Base-by-base conservation (phyloP, 2,888 invertebrate species). In the Ophion costatus region DNA sequence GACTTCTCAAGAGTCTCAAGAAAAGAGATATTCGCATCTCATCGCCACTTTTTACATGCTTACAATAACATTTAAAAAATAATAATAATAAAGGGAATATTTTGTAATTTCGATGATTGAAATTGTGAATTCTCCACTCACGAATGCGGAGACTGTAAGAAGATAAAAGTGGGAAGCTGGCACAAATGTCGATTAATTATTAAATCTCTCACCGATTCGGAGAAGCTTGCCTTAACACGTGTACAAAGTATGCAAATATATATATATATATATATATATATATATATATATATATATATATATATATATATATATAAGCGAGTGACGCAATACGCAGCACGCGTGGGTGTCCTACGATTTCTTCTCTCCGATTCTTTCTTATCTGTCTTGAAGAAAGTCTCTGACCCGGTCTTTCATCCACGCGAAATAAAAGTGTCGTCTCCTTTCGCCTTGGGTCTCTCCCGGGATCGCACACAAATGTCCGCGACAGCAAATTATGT, bases 331-430 rank as follows among this genome's bases (percentile, higher is more conserved):
- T 61, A 74, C 17, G 6, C 10, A 61, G 24, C 74, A 61, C 74
- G 74, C 45, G 74, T 61, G 74, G 61, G 45, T 17, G 61, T 61
- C 42, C 14, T 38, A 42, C 59, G 74, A 74, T 74, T 61, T 74
- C 45, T 61, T 74, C 74, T 56, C 61, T 61, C 61, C 22, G 20
- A 24, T 74, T 61, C 42, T 33, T 74, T 63, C n/a, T 45, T 61
- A 20, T 42, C 61, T 74, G 42, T 45, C 38, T 33, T 63, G 24
- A 74, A 63, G 74, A 74, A 74, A 61, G 74, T 74, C 61, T 73
- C 61, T 61, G 74, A 74, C 74, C 74, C n/a, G 42, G 61, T 73
- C 74, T 74, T 22, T 61, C 61, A 22, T 45, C 74, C 61, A 9
- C 42, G 45, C 24, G 24, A 64, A 75, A 66, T 67, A 57, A 59